Conservation (phyloP, 2,797 vertebrate genomes). For the Spinus olivaceus region DNA sequence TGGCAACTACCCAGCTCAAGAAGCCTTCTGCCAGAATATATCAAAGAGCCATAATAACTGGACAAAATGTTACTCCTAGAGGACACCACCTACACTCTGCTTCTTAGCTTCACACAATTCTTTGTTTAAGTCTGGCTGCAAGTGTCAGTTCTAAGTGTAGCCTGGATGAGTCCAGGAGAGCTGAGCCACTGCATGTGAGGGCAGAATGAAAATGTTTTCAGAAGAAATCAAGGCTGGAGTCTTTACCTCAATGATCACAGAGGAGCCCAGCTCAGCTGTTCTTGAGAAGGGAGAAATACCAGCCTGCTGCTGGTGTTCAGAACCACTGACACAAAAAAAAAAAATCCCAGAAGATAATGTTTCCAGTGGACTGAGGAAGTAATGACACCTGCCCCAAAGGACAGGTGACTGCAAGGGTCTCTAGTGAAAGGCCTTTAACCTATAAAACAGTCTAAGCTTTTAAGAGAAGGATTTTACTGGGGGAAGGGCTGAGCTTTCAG, state of each 20-base stretch:
- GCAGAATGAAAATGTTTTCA: background rate
- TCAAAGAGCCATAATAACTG: background rate
- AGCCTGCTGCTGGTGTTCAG: background rate
- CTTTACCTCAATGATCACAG: background rate
- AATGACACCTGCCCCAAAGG: background rate
- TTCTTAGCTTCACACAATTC: background rate
- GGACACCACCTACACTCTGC: background rate
- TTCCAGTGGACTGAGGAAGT: background rate
- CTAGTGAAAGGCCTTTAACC: background rate
- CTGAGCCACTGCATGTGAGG: background rate
- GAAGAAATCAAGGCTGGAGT: background rate
- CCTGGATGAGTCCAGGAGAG: rapidly evolving
- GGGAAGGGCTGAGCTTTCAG: background rate
- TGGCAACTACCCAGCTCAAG: background rate
- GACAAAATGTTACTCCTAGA: background rate
- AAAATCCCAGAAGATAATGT: background rate
- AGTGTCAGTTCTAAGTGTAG: background rate
- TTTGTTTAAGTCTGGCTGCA: background rate
- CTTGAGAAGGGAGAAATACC: background rate
- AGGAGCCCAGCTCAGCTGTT: background rate
- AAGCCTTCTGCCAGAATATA: background rate
- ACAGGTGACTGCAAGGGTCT: background rate
- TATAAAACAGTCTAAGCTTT: background rate
- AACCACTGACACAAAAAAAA: background rate
- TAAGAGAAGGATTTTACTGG: background rate